These are phyloP conservation scores for Xerus rutilus DNA, from an alignment of 2,797 vertebrate species.

Conservation along the genomic window DNA sequence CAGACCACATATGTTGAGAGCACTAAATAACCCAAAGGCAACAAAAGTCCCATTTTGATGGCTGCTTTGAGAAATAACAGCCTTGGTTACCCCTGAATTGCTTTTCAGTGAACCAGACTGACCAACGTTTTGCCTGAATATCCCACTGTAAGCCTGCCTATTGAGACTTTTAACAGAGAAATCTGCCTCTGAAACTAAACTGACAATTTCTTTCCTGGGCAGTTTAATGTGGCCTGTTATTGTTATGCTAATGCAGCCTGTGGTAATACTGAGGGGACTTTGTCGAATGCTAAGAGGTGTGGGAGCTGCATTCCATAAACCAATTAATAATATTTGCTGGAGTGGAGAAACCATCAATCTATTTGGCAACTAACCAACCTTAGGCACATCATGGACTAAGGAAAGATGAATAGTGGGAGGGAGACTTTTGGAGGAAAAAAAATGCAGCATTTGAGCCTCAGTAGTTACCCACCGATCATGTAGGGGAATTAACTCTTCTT, in stretches of 20 bases:
- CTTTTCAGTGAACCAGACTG: constrained; percentile 67
- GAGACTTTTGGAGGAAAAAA: background rate
- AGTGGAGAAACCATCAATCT: constrained; percentile 71
- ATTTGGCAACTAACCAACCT: constrained; percentile 64
- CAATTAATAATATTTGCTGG: constrained; percentile 79
- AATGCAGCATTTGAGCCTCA: background rate
- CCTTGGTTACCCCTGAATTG: constrained; percentile 48
- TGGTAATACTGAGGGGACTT: constrained; percentile 52
- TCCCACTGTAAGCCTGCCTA: constrained; percentile 23
- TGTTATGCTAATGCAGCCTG: constrained; percentile 70
- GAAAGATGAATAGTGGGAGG: constrained; percentile 57
- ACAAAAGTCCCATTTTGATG: constrained; percentile 52
- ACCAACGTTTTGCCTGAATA: constrained; percentile 30
- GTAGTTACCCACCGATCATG: constrained; percentile 6
- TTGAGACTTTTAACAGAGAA: constrained; percentile 39
- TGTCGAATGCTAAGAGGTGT: constrained; percentile 52
- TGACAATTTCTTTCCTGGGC: constrained; percentile 52
- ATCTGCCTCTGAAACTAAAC: constrained; percentile 61
- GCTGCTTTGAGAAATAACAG: constrained; percentile 62
- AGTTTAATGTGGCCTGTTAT: constrained; percentile 49
- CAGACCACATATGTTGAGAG: constrained; percentile 55
- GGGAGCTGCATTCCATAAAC: constrained; percentile 63
- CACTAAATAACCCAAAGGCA: constrained; percentile 51
- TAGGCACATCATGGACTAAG: constrained; percentile 9
- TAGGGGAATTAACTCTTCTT: constrained; percentile 55